Percentiles rank a stretch among this genome's conserved stretches.
Conservation (phyloP, 2,113 vertebrate genomes). For the Lethenteron reissneri region DNA sequence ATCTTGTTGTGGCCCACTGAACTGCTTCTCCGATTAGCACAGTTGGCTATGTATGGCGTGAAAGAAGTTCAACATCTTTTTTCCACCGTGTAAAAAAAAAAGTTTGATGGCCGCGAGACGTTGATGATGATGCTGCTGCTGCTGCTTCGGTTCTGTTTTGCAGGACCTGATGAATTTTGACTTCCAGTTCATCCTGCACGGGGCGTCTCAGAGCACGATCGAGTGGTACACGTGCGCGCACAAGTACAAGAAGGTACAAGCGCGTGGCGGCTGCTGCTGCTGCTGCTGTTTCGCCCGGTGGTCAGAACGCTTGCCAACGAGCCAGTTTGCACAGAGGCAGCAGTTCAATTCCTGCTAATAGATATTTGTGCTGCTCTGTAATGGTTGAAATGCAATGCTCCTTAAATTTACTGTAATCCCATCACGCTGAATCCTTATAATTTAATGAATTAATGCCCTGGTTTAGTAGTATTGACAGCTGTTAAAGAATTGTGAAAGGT, state of each 20-base stretch:
- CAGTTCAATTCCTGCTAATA: conserved; percentile 45
- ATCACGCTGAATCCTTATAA: not conserved
- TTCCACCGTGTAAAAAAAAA: no score
- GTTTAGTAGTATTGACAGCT: no score
- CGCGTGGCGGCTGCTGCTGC: not conserved
- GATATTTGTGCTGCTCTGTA: not conserved
- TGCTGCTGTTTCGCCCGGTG: conserved; percentile 10
- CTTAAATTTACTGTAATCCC: not conserved
- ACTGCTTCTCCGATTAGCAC: no score
- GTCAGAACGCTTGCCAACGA: conserved; percentile 18
- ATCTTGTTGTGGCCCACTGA: no score
- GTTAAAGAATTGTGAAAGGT: no score
- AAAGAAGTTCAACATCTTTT: no score
- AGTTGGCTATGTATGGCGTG: no score
- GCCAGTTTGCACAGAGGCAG: conserved; percentile 32
- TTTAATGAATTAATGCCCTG: conserved; percentile 12
- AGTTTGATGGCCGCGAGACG: no score
- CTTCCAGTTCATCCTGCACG: conserved; percentile 20
- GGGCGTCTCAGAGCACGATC: conserved; percentile 97
- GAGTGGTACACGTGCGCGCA: conserved; percentile 98
- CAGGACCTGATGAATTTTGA: no score
- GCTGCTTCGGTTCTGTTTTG: no score
- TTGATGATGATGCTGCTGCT: no score
- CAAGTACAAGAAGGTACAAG: conserved; percentile 94
- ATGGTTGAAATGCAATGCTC: not conserved